These are phyloP conservation scores for Mythimna albipuncta DNA, from an alignment of 2,888 invertebrate genomes.

Conservation along the genomic window DNA sequence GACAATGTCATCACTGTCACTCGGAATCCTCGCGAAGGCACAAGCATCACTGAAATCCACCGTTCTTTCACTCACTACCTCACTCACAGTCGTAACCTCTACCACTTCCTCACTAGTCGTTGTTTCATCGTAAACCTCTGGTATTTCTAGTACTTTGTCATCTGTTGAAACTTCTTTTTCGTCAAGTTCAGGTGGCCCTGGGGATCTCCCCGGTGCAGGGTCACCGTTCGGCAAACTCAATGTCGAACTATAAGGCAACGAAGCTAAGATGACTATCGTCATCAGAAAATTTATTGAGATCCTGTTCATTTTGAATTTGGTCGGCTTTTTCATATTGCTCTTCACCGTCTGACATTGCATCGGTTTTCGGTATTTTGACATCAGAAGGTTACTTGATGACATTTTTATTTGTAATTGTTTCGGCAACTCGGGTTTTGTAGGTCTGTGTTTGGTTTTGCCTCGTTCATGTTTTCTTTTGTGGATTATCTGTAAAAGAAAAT, in stretches of 20 bases:
- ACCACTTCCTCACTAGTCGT: slow-evolving; percentile 74
- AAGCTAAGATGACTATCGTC: slow-evolving; percentile 77
- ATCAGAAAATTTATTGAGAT: slow-evolving; percentile 70
- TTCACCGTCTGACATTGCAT: slow-evolving; percentile 61
- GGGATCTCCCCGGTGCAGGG: slow-evolving; percentile 92
- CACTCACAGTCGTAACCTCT: slow-evolving; percentile 75
- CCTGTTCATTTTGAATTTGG: slow-evolving; percentile 78
- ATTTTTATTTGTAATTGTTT: slow-evolving; percentile 59
- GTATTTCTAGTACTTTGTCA: slow-evolving; percentile 55
- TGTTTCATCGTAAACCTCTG: slow-evolving; percentile 67
- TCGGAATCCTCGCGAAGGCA: slow-evolving; percentile 84
- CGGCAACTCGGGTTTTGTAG: slow-evolving; percentile 24
- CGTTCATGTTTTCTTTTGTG: slow-evolving; percentile 59
- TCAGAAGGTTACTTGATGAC: slow-evolving; percentile 58
- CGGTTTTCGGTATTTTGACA: slow-evolving; percentile 53
- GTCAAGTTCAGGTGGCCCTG: slow-evolving; percentile 88
- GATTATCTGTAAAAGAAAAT: slow-evolving; percentile 63
- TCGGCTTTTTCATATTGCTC: slow-evolving; percentile 69
- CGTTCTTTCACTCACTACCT: slow-evolving; percentile 68
- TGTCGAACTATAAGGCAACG: slow-evolving; percentile 84
- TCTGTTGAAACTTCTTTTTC: slow-evolving; percentile 54
- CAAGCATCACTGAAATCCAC: slow-evolving; percentile 80
- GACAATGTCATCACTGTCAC: slow-evolving; percentile 85
- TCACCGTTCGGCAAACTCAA: slow-evolving; percentile 90
- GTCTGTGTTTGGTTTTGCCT: slow-evolving; percentile 24